Conservation (phyloP, 2,888 invertebrate genomes). For the Sarcophaga variegata region DNA sequence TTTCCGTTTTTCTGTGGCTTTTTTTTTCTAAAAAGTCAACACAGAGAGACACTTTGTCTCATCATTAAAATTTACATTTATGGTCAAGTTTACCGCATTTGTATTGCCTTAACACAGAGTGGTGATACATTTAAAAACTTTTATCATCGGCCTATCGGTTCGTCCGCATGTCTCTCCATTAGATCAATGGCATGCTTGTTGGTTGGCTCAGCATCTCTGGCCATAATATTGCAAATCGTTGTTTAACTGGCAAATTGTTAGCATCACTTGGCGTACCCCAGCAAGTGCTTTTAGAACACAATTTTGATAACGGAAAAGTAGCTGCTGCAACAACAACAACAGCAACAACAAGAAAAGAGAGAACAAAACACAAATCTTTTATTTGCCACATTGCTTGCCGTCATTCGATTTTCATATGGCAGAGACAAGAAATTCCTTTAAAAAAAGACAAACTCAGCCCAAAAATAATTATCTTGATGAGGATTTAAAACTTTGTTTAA, state of each 20-base stretch:
- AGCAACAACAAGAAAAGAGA: too few species aligned
- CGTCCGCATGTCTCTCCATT: not conserved
- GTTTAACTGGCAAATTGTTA: conserved; percentile 35
- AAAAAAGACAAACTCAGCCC: not conserved
- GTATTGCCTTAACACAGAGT: too few species aligned
- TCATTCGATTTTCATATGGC: too few species aligned
- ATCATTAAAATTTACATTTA: conserved; percentile 68
- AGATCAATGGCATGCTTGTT: not conserved
- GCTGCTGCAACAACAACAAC: too few species aligned
- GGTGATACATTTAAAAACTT: too few species aligned
- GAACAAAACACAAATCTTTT: too few species aligned
- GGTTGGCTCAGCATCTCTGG: not conserved
- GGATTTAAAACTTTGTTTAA: conserved; percentile 17
- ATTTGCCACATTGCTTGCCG: too few species aligned
- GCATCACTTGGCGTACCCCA: not conserved
- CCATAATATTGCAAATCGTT: conserved; percentile 19
- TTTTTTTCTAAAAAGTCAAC: too few species aligned
- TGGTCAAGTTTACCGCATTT: conserved; percentile 60
- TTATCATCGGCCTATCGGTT: not conserved
- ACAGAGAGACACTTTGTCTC: conserved; percentile 1
- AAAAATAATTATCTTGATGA: conserved; percentile 32
- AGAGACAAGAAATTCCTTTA: too few species aligned
- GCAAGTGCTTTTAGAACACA: too few species aligned
- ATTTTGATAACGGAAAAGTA: too few species aligned
- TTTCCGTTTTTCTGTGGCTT: too few species aligned